A percentile compares a stretch with the other conserved stretches of the same genome.
phyloP scores from a whole-genome alignment of 2,113 vertebrate genomes.

The Columbina picui region DNA sequence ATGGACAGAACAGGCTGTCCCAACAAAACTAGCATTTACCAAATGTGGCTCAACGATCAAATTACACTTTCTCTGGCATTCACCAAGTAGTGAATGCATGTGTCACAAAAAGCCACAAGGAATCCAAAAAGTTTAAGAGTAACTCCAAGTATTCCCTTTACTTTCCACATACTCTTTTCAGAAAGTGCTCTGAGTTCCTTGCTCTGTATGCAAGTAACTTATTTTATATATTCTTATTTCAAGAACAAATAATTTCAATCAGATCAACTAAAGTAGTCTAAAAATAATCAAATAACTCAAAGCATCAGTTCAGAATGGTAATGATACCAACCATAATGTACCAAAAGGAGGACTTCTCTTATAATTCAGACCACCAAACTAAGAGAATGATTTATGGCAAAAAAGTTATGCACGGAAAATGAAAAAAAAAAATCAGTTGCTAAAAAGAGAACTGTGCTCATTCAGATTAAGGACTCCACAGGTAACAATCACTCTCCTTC shows the following conservation, averaged over 20 bases:
- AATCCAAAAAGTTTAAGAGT: conserved; percentile 29
- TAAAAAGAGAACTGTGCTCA: not conserved
- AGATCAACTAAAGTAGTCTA: not conserved
- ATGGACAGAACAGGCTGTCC: conserved; percentile 70
- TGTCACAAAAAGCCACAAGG: conserved; percentile 70
- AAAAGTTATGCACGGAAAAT: not conserved
- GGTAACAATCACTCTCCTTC: not conserved
- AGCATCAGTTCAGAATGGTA: not conserved
- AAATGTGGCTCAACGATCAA: conserved; percentile 67
- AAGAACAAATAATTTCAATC: not conserved
- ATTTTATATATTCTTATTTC: not conserved
- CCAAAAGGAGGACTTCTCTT: not conserved
- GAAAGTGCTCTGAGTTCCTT: not conserved
- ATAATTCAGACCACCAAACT: not conserved
- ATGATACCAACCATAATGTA: not conserved
- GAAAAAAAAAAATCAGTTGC: not conserved
- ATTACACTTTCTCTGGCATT: conserved; percentile 70
- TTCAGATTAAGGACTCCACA: not conserved
- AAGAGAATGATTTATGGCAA: not conserved
- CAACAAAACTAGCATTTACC: conserved; percentile 75
- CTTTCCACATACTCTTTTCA: not conserved
- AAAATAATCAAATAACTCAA: not conserved
- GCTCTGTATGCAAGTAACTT: not conserved
- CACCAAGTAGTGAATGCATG: conserved; percentile 41
- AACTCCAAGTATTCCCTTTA: conserved; percentile 27